Evolutionary conservation across 2,113 vertebrate species (phyloP).

Genomic region (Heliornis fulica): DNA sequence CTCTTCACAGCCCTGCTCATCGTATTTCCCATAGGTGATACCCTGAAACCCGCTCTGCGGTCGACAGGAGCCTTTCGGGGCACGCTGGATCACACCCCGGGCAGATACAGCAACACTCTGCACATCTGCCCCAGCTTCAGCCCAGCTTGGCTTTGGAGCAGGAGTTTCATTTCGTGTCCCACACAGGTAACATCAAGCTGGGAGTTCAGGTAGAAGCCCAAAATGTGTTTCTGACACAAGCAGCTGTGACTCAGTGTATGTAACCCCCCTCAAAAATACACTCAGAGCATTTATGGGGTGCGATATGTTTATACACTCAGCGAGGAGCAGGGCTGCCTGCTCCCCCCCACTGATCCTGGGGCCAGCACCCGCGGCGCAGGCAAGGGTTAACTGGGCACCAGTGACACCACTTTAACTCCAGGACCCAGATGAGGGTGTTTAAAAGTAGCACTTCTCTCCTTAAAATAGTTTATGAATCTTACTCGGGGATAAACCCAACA

Average conservation of each 20-base stretch:
- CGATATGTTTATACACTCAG: background rate
- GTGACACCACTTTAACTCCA: slow-evolving; percentile 35
- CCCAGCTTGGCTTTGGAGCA: background rate
- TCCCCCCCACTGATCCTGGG: background rate
- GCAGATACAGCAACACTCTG: background rate
- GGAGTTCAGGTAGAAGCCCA: background rate
- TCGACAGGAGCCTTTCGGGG: background rate
- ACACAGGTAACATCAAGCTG: background rate
- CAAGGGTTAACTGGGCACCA: slow-evolving; percentile 39
- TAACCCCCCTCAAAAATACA: background rate
- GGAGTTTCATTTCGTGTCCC: background rate
- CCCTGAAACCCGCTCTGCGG: background rate
- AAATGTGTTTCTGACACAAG: background rate
- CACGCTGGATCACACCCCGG: background rate
- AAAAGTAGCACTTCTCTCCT: slow-evolving; percentile 74
- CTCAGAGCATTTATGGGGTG: background rate
- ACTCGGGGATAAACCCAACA: slow-evolving; percentile 45
- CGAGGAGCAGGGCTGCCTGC: background rate
- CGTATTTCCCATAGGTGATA: background rate
- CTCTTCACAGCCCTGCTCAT: background rate
- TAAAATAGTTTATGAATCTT: slow-evolving; percentile 74
- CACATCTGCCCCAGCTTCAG: background rate
- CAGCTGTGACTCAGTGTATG: accelerated
- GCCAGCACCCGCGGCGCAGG: background rate
- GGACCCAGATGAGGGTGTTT: slow-evolving; percentile 45